Evolutionary conservation across 2,888 invertebrate genomes (phyloP).

Genomic region (Lasius platythorax): DNA sequence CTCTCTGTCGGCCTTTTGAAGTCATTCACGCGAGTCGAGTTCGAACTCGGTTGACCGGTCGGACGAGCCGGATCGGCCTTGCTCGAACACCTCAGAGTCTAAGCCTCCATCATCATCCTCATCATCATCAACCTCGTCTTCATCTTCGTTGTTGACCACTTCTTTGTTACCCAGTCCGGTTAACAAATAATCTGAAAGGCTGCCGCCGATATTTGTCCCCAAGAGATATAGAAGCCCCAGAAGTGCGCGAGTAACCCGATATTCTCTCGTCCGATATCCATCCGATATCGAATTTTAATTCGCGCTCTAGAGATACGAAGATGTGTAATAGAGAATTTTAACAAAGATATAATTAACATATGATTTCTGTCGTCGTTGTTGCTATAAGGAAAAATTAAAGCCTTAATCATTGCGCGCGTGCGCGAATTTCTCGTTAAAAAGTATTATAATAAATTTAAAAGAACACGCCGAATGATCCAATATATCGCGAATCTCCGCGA

Average conservation of each 20-base stretch:
- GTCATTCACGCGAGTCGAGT: slow-evolving; percentile 68
- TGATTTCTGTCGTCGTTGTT: background rate
- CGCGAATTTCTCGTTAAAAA: background rate
- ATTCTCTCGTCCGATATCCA: background rate
- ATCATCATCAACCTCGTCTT: slow-evolving; percentile 20
- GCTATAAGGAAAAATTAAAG: background rate
- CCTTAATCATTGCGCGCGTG: too few species aligned
- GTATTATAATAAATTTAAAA: background rate
- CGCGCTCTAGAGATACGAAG: background rate
- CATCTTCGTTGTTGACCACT: background rate
- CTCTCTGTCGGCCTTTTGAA: slow-evolving; percentile 51
- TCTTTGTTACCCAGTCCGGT: slow-evolving; percentile 47
- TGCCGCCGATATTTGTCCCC: background rate
- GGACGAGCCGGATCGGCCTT: slow-evolving; percentile 78
- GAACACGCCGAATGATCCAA: background rate
- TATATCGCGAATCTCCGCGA: background rate
- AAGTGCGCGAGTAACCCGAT: background rate
- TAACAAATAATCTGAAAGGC: background rate
- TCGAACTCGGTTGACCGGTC: slow-evolving; percentile 79
- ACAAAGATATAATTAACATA: background rate
- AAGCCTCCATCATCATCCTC: slow-evolving; percentile 71
- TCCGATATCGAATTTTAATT: slow-evolving; percentile 14
- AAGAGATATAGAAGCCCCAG: background rate
- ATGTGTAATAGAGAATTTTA: background rate
- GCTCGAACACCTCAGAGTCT: slow-evolving; percentile 73